phyloP scores from a whole-genome alignment of 2,888 invertebrate genomes.

The Mylabris sibirica region DNA sequence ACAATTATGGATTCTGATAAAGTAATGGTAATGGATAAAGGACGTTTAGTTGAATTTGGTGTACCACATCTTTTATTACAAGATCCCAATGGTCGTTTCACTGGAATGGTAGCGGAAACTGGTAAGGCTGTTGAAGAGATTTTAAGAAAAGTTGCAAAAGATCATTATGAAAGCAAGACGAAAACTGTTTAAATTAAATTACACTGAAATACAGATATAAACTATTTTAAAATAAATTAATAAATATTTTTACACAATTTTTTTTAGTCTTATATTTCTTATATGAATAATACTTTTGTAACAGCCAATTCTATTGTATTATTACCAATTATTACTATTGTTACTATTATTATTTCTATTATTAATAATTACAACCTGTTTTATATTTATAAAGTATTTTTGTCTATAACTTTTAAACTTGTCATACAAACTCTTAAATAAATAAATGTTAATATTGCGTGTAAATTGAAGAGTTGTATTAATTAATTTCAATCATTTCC shows the following conservation, averaged over 20 bases:
- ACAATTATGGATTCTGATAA: slow-evolving; percentile 73
- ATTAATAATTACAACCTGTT: neutral
- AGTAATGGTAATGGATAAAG: slow-evolving; percentile 82
- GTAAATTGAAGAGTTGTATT: slow-evolving; percentile 4
- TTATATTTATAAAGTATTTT: slow-evolving; percentile 1
- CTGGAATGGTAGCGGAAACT: slow-evolving; percentile 72
- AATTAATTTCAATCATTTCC: no score
- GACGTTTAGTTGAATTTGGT: slow-evolving; percentile 77
- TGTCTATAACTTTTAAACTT: neutral
- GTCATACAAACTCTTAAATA: neutral
- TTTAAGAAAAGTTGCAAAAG: slow-evolving; percentile 15
- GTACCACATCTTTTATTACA: slow-evolving; percentile 76
- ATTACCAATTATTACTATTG: no score
- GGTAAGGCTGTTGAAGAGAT: slow-evolving; percentile 57
- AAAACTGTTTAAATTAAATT: neutral
- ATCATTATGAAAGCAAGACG: neutral
- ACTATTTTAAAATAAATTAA: neutral
- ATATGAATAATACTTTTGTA: no score
- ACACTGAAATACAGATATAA: slow-evolving; percentile 60
- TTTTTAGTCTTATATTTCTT: neutral
- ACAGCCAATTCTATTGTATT: no score
- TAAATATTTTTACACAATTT: neutral
- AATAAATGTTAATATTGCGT: neutral
- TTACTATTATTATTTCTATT: neutral
- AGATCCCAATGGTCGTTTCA: slow-evolving; percentile 69